phyloP scores from a whole-genome alignment of 2,797 vertebrate genomes.

The Anniella stebbinsi region DNA sequence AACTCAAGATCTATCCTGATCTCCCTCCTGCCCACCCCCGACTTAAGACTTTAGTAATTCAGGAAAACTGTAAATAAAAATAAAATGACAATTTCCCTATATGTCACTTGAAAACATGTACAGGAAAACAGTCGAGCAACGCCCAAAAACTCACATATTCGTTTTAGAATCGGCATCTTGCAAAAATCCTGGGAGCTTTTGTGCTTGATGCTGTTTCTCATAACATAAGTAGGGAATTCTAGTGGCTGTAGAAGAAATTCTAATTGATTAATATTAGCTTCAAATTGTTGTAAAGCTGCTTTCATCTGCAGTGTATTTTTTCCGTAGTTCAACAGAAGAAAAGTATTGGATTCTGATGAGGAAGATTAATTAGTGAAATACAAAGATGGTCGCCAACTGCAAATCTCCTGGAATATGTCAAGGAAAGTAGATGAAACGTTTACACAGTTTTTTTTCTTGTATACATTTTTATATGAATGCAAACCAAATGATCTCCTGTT shows the following conservation, averaged over 20 bases:
- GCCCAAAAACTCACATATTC: background rate
- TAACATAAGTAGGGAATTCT: background rate
- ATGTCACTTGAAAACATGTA: background rate
- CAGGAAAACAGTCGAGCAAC: background rate
- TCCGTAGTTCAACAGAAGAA: slow-evolving; percentile 94
- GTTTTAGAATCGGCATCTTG: background rate
- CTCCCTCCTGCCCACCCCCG: too few relatives aligned
- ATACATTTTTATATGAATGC: slow-evolving; percentile 64
- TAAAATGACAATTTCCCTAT: background rate
- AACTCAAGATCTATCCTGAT: too few relatives aligned
- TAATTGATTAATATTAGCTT: background rate
- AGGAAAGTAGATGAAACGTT: slow-evolving; percentile 60
- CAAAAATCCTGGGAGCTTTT: background rate
- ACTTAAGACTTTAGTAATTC: too few relatives aligned
- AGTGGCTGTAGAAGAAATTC: background rate
- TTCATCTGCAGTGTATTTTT: background rate
- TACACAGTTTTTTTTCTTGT: slow-evolving; percentile 71
- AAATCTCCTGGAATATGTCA: slow-evolving; percentile 42
- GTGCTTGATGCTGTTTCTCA: background rate
- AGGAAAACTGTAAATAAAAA: too few relatives aligned
- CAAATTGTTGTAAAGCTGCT: background rate
- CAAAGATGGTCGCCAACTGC: slow-evolving; percentile 52
- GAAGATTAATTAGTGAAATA: slow-evolving; percentile 80
- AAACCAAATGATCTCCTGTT: slow-evolving; percentile 68
- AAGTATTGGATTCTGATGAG: slow-evolving; percentile 97